These are phyloP conservation scores for Pelobates fuscus DNA, from an alignment of 2,113 vertebrate genomes.

Conservation along the genomic window DNA sequence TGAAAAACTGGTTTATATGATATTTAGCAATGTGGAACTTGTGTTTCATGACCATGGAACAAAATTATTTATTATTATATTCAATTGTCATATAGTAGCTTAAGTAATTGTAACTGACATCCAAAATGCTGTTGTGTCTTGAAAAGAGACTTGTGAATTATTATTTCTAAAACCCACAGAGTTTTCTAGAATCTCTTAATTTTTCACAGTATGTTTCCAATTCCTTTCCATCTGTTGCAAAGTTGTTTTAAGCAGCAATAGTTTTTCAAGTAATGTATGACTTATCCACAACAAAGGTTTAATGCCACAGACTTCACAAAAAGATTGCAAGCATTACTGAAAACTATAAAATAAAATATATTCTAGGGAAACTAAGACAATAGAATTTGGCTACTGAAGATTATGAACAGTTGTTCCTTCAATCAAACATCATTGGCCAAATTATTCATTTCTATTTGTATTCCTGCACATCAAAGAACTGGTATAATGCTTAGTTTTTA, in stretches of 20 bases:
- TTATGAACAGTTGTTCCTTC: too few relatives aligned
- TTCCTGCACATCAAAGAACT: too few relatives aligned
- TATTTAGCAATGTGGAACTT: not conserved
- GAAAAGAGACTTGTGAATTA: slow-evolving; percentile 27
- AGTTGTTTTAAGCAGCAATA: slow-evolving; percentile 15
- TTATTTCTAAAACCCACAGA: slow-evolving; percentile 35
- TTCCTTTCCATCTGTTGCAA: slow-evolving; percentile 25
- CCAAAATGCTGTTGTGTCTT: slow-evolving; percentile 27
- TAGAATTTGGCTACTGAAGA: not conserved
- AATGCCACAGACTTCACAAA: not conserved
- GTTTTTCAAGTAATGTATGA: slow-evolving; percentile 11
- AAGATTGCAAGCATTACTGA: not conserved
- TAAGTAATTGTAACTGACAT: slow-evolving; percentile 20
- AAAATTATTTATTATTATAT: slow-evolving; percentile 9
- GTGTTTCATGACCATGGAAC: not conserved
- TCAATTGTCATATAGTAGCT: not conserved
- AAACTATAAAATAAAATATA: not conserved
- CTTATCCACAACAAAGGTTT: not conserved
- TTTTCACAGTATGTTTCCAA: slow-evolving; percentile 20
- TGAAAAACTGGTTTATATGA: not conserved
- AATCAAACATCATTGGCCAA: too few relatives aligned
- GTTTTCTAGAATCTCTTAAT: slow-evolving; percentile 34
- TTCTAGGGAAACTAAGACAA: not conserved
- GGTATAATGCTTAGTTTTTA: too few relatives aligned
- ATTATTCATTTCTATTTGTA: too few relatives aligned